phyloP scores from a whole-genome alignment of 2,888 invertebrate genomes.

The Drosophila dives region DNA sequence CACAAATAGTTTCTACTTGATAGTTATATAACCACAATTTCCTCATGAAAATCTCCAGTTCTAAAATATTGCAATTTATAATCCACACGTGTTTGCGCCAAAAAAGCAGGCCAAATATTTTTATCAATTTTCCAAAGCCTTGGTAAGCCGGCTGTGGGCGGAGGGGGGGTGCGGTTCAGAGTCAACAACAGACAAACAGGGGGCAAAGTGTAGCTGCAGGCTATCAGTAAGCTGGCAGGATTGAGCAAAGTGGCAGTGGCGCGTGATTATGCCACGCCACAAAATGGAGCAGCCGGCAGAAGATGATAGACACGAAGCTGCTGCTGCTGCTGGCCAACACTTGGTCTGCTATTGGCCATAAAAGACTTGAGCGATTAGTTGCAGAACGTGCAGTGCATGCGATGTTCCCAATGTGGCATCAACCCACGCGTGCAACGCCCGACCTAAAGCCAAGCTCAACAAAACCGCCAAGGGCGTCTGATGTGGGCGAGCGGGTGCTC shows the following conservation, averaged over 20 bases:
- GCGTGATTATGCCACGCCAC: constrained; percentile 62
- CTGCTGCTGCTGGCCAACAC: constrained; percentile 26
- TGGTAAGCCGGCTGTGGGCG: not conserved
- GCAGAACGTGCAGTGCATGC: constrained; percentile 74
- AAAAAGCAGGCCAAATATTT: constrained; percentile 41
- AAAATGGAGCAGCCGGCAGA: constrained; percentile 24
- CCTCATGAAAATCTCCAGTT: not conserved
- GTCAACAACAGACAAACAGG: not conserved
- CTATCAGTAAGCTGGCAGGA: constrained; percentile 63
- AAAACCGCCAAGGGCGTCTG: constrained; percentile 25
- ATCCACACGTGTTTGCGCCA: constrained; percentile 47
- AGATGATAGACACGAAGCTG: constrained; percentile 51
- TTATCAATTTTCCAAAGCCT: constrained; percentile 66
- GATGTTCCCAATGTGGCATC: constrained; percentile 16
- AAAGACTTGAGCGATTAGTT: constrained; percentile 82
- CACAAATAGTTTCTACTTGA: not conserved
- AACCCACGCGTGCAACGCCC: constrained; percentile 20
- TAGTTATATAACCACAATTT: constrained; percentile 11
- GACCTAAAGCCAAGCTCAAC: constrained; percentile 32
- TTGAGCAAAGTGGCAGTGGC: constrained; percentile 68
- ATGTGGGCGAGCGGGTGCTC: not conserved
- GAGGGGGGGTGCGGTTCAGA: not conserved
- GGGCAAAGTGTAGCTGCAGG: constrained; percentile 18
- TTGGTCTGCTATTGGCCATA: constrained; percentile 51
- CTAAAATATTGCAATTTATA: constrained; percentile 65